Evolutionary conservation across 2,113 vertebrate species (phyloP).

Genomic region (Ranitomeya variabilis): DNA sequence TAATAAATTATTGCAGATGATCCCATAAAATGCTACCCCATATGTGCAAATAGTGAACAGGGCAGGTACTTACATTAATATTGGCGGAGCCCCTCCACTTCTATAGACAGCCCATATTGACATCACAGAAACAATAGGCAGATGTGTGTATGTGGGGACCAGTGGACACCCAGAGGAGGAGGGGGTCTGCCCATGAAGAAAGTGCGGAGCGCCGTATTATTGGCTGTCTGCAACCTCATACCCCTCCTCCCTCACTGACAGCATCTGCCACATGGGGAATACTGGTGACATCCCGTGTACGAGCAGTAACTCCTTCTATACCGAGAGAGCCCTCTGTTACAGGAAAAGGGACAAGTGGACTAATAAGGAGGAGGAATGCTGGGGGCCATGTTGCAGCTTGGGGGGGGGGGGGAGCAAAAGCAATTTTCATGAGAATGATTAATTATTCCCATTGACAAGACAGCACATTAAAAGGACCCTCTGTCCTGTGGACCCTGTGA

Average conservation of each 20-base stretch:
- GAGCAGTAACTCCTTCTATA: constrained; percentile 18
- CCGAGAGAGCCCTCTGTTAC: background rate
- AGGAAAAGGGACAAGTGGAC: background rate
- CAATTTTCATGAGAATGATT: constrained; percentile 25
- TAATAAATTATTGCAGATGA: background rate
- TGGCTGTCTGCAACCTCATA: background rate
- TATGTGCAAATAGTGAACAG: background rate
- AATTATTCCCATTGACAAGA: constrained; percentile 8
- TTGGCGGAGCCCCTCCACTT: background rate
- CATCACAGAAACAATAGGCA: constrained; percentile 44
- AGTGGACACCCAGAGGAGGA: background rate
- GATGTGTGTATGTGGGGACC: constrained; percentile 11
- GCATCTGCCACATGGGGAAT: constrained; percentile 34
- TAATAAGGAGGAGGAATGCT: background rate
- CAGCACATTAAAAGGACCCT: constrained; percentile 21
- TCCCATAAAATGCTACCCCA: background rate
- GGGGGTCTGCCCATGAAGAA: constrained; percentile 9
- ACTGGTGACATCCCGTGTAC: constrained; percentile 39
- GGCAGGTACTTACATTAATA: constrained; percentile 28
- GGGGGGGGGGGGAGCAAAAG: background rate
- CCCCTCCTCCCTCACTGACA: constrained; percentile 20
- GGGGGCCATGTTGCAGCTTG: background rate
- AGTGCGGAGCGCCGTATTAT: background rate
- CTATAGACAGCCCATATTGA: constrained; percentile 19
- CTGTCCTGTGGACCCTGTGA: constrained; percentile 16